Percentiles rank a stretch among this genome's conserved stretches.
These are phyloP conservation scores for Strigops habroptila DNA, from an alignment of 2,113 vertebrate species.

Conservation along the genomic window DNA sequence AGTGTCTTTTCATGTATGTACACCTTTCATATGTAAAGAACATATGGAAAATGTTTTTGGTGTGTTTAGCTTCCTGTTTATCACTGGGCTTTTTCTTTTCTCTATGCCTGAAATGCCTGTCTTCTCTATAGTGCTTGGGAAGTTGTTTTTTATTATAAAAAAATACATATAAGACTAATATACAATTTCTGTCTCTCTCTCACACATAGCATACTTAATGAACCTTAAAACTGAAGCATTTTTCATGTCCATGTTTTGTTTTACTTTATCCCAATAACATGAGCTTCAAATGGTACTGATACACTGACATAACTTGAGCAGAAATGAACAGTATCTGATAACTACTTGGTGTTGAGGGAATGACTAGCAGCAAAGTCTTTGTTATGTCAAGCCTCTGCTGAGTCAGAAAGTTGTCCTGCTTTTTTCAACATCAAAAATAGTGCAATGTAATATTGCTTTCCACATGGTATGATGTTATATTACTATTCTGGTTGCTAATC, in stretches of 20 bases:
- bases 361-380: not conserved
- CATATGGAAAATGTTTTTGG: not conserved
- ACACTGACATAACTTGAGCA: not conserved
- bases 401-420: not conserved
- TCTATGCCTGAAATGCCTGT: not conserved
- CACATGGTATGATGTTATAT: not conserved
- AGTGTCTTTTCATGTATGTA: not conserved
- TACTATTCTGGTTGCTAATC: not conserved
- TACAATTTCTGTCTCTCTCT: not conserved
- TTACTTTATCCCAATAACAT: not conserved
- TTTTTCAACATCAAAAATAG: not conserved
- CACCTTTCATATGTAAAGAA: not conserved
- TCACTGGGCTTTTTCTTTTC: not conserved
- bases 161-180: not conserved
- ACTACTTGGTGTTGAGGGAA: not conserved
- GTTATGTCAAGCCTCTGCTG: not conserved
- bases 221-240: not conserved
- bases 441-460: not conserved
- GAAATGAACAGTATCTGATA: not conserved
- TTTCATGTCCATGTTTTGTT: not conserved
- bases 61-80: not conserved
- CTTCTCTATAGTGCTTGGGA: not conserved
- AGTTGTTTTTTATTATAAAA: not conserved
- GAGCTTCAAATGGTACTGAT: not conserved
- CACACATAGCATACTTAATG: accelerated